These are phyloP conservation scores for Cerastis leucographa DNA, from an alignment of 2,888 invertebrate species.

Conservation along the genomic window DNA sequence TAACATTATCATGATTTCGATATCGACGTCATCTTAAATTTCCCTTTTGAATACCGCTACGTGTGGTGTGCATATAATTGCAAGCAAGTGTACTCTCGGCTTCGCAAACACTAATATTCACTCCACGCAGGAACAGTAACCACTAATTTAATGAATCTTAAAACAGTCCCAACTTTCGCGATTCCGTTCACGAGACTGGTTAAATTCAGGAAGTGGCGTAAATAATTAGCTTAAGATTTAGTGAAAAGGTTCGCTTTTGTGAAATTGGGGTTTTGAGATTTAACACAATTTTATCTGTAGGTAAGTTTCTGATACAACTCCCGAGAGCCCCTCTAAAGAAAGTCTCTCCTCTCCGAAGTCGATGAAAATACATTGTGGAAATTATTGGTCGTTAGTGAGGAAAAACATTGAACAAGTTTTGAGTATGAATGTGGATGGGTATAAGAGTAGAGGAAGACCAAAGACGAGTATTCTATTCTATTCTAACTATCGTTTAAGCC, in stretches of 20 bases:
- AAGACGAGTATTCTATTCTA: too few relatives aligned
- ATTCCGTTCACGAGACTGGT: conserved; percentile 38
- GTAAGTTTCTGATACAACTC: background rate
- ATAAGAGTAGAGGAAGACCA: too few relatives aligned
- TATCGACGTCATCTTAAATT: background rate
- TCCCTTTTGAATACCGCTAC: background rate
- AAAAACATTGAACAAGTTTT: background rate
- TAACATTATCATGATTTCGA: background rate
- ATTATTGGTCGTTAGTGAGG: background rate
- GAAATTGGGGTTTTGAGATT: background rate
- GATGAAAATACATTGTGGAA: background rate
- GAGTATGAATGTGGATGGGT: too few relatives aligned
- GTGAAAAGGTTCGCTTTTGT: conserved; percentile 7
- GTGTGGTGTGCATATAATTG: conserved; percentile 15
- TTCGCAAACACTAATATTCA: conserved; percentile 52
- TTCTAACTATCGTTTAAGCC: too few relatives aligned
- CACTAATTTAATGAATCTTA: conserved; percentile 64
- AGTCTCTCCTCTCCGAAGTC: background rate
- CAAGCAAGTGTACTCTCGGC: conserved; percentile 21
- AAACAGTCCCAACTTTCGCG: conserved; percentile 55
- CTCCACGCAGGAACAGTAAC: conserved; percentile 42
- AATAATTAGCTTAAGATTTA: conserved; percentile 42
- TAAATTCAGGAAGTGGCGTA: conserved; percentile 27
- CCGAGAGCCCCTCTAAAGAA: background rate
- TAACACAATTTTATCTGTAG: background rate